Evolutionary conservation across 1,140 invertebrate species (phyloP), one percentile per base, ranked within the genome.

Genomic region (Kradibia gibbosae): DNA sequence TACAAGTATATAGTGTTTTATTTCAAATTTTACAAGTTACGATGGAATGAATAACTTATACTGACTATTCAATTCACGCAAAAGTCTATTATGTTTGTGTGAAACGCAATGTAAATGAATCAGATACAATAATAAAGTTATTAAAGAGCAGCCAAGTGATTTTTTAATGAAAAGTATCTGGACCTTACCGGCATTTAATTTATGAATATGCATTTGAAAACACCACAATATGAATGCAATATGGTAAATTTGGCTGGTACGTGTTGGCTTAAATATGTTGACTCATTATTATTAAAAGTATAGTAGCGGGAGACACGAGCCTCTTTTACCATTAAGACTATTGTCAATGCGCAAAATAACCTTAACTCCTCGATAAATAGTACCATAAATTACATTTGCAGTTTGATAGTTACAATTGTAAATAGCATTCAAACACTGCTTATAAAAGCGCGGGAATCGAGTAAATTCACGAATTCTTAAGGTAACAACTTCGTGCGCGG

Each of bases 201-300:
- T 42, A n/a, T 70, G n/a, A n/a, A 42, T 70, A 36, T n/a, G n/a
- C 34, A 75, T 75, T 60, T 22, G 4, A 70, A 25, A 70, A 78
- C 31, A 48, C 39, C 34, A 55, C 42, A 48, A 45, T 70, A 50
- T 34, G 34, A 53, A 48, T 39, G 17, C 42, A 17, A 53, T 25
- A 65, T n/a, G 22, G n/a, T 77, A 77, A 65, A 13, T 72, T 50
- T 72, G 17, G 25, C 42, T 39, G 62, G 4, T 60, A 53, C 17
- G 25, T 8, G 25, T 48, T 25, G 20, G 25, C 28, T 13, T 48
- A 22, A 48, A 62, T 17, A 42, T 17, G 17, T 65, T 65, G 55
- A 77, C 57, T 65, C 13, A 67, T 53, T 3, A 70, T 70, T 78
- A 31, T 60, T 13, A 15, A 60, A 77, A 77, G 42, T 45, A 20